These are phyloP conservation scores for Drosophila mauritiana DNA, from an alignment of 1,140 invertebrate species.

Conservation along the genomic window DNA sequence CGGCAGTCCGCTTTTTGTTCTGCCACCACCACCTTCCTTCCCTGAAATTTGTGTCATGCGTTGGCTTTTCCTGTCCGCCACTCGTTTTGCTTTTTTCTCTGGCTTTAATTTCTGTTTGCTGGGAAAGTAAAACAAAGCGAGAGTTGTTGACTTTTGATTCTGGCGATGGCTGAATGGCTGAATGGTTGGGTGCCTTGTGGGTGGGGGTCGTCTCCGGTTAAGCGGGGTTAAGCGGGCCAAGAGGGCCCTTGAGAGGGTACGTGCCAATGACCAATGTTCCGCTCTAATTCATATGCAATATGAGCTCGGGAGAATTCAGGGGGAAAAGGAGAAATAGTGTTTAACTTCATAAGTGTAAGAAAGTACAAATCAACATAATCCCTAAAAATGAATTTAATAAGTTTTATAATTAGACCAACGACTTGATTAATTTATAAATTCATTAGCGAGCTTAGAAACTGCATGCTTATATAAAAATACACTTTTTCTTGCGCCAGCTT, in stretches of 20 bases:
- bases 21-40: slow-evolving; percentile 54
- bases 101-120: slow-evolving; percentile 78
- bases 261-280: slow-evolving; percentile 52
- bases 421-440: too few relatives aligned
- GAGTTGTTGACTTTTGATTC: slow-evolving; percentile 69
- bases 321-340: background rate
- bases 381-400: too few relatives aligned
- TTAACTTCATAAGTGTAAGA: too few relatives aligned
- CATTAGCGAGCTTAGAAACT: too few relatives aligned
- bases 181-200: slow-evolving; percentile 9
- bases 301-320: too few relatives aligned
- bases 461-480: slow-evolving; percentile 14
- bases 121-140: slow-evolving; percentile 70
- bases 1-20: slow-evolving; percentile 59
- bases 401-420: too few relatives aligned
- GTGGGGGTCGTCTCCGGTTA: background rate
- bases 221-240: slow-evolving; percentile 3
- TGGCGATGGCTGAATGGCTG: slow-evolving; percentile 20
- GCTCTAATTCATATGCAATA: slow-evolving; percentile 60
- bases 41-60: slow-evolving; percentile 77
- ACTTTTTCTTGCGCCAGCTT: slow-evolving; percentile 12
- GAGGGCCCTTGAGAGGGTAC: slow-evolving; percentile 3
- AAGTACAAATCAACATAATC: too few relatives aligned
- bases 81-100: slow-evolving; percentile 32
- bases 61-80: slow-evolving; percentile 59